These are phyloP conservation scores for Campodea augens DNA, from an alignment of 1,140 invertebrate species.

Conservation along the genomic window DNA sequence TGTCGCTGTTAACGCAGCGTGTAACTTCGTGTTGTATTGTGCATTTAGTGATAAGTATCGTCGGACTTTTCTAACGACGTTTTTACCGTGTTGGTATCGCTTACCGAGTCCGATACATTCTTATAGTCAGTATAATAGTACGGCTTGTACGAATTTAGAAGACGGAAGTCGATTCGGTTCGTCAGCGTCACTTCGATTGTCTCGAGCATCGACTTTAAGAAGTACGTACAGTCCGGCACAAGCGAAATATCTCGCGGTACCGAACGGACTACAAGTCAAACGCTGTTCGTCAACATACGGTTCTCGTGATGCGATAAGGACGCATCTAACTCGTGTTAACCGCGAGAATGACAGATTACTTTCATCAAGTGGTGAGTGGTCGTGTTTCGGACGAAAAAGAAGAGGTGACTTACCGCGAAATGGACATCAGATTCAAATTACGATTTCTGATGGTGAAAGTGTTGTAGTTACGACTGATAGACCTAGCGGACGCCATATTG, in stretches of 20 bases:
- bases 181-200: background rate
- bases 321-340: background rate
- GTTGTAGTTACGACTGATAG: background rate
- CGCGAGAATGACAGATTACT: background rate
- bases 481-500: background rate
- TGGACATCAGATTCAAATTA: background rate
- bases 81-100: slow-evolving; percentile 28
- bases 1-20: slow-evolving; percentile 44
- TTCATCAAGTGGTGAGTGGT: background rate
- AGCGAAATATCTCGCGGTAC: background rate
- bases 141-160: background rate
- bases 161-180: background rate
- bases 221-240: background rate
- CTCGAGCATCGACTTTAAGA: background rate
- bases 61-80: slow-evolving; percentile 41
- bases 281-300: background rate
- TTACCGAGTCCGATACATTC: background rate
- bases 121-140: background rate
- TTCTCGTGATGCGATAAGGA: background rate
- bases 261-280: background rate
- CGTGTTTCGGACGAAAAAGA: too few species aligned
- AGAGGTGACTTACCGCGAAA: background rate
- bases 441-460: background rate
- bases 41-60: slow-evolving; percentile 55
- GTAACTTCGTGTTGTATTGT: slow-evolving; percentile 59